Evolutionary conservation across 2,888 invertebrate genomes (phyloP), one percentile per base, ranked within the genome.

Genomic region (Barypeithes pellucidus): DNA sequence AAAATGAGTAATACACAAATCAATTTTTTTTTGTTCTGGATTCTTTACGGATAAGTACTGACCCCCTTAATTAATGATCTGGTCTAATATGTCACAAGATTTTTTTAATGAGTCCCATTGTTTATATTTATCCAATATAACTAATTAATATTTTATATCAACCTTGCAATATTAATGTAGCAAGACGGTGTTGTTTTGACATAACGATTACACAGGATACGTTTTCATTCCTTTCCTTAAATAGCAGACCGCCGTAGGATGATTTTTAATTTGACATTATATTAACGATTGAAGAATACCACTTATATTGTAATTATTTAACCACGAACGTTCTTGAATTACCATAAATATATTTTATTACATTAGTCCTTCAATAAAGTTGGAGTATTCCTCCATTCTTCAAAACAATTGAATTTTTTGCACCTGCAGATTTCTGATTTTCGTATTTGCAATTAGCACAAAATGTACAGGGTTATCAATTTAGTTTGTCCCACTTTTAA

Each of bases 201-300:
- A 65, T 65, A 14, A 20, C 24, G 39, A 36, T 52, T 47, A 47
- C 63, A 47, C 63, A 63, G 63, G 63, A 63, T 63, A 63, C 18
- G 63, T 63, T 63, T 63, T 47, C 63, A 63, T 63, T 63, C 63
- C 63, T 41, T 43, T 63, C 63, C 63, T 41, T 63, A 43, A 29
- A 63, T 47, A 39, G 63, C 5, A 14, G 33, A 54, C 29, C 54
- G n/a, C 54, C 54, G 54, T 33, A 54, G 33, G 54, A 54, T 9
- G 54, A 54, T 33, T 54, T 54, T 29, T 16, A 47, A 39, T 39
- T 12, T 1, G 2, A 39, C 16, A 43, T 7, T 43, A 3, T 41
- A 41, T 41, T 41, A 41, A 41, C 0, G 41, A 43, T 5, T 12
- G 39, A 39, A 33, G n/a, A 33, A n/a, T n/a, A 39, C 1, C 4